phyloP scores from a whole-genome alignment of 2,797 vertebrate species.

The Tinamus major region DNA sequence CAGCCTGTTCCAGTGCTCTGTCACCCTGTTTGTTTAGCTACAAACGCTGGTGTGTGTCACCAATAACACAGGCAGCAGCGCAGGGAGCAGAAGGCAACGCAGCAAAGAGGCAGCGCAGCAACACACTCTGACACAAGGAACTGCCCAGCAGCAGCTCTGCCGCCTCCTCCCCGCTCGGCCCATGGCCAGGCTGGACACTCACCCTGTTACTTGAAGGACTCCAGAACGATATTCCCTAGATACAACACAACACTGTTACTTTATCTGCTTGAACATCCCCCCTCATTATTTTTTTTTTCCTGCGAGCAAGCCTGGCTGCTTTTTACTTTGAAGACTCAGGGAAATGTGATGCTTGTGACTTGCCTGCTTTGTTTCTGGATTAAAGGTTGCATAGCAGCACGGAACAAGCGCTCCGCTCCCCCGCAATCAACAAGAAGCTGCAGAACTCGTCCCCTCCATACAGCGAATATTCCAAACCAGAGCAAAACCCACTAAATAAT shows the following conservation, averaged over 20 bases:
- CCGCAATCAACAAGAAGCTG: background rate
- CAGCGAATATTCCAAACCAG: background rate
- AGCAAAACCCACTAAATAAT: background rate
- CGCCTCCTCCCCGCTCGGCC: too few relatives aligned
- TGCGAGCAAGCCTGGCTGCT: background rate
- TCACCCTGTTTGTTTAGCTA: too few relatives aligned
- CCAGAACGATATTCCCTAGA: background rate
- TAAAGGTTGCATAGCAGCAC: conserved; percentile 43
- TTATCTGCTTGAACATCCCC: background rate
- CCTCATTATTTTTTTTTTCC: background rate
- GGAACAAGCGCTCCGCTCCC: background rate
- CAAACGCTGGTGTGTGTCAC: background rate
- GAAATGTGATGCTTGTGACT: background rate
- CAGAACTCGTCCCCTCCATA: conserved; percentile 18
- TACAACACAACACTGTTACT: background rate
- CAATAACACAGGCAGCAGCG: background rate
- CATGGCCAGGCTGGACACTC: background rate
- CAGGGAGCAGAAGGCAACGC: background rate
- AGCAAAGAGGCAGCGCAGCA: too few relatives aligned
- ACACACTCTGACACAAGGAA: background rate
- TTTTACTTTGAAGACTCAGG: conserved; percentile 48
- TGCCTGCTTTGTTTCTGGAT: conserved; percentile 28
- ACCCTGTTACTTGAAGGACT: background rate
- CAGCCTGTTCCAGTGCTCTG: too few relatives aligned
- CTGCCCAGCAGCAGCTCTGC: background rate